phyloP scores from a whole-genome alignment of 1,140 invertebrate genomes.

The Apolygus lucorum region DNA sequence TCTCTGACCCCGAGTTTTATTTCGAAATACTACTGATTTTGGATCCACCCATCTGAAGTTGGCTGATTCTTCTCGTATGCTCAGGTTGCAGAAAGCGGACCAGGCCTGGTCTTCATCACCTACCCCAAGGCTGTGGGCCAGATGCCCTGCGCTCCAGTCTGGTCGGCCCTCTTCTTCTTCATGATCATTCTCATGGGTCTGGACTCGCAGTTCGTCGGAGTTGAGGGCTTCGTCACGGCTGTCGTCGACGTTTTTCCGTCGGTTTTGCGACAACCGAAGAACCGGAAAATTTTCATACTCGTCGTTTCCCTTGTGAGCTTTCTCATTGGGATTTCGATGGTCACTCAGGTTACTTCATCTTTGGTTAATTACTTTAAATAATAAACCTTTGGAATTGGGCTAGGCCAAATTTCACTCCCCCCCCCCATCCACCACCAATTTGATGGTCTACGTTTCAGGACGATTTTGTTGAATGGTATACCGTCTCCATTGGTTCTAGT shows the following conservation, averaged over 20 bases:
- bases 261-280: constrained; percentile 42
- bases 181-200: constrained; percentile 72
- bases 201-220: constrained; percentile 58
- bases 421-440: too few relatives aligned
- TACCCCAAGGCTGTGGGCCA: constrained; percentile 56
- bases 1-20: too few relatives aligned
- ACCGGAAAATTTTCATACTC: constrained; percentile 50
- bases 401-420: neutral
- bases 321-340: constrained; percentile 56
- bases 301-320: constrained; percentile 52
- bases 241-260: constrained; percentile 52
- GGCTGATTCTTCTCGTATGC: too few relatives aligned
- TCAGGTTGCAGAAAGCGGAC: constrained; percentile 53
- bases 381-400: too few relatives aligned
- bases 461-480: neutral
- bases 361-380: neutral
- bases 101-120: constrained; percentile 76
- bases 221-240: constrained; percentile 55
- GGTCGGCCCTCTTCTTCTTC: constrained; percentile 61
- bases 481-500: neutral
- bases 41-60: too few relatives aligned
- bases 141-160: constrained; percentile 31
- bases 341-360: constrained; percentile 50
- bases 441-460: too few relatives aligned
- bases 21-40: too few relatives aligned